These are phyloP conservation scores for Corbicula japonica DNA, from an alignment of 2,888 invertebrate species.

Conservation along the genomic window DNA sequence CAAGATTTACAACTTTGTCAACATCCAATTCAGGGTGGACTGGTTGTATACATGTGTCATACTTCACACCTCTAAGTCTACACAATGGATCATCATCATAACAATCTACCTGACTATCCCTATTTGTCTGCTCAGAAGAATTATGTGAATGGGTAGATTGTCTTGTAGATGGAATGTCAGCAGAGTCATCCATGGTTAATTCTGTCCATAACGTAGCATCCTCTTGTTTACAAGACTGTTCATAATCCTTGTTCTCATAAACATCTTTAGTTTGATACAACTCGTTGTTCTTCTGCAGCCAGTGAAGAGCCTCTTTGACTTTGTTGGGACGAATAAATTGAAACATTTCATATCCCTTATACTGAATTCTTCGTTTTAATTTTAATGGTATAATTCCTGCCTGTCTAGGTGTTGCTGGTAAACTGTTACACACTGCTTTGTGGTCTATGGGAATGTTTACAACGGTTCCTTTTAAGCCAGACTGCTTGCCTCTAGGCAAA, in stretches of 20 bases:
- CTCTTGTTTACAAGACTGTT: not conserved
- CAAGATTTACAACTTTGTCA: conserved; percentile 23
- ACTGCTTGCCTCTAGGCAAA: conserved; percentile 20
- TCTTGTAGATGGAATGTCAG: too few species aligned
- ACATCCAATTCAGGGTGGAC: conserved; percentile 13
- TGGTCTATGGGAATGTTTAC: conserved; percentile 21
- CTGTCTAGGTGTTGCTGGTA: conserved; percentile 31
- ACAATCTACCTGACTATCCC: not conserved
- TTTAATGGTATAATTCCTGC: conserved; percentile 28
- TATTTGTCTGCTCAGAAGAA: too few species aligned
- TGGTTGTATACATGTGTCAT: conserved; percentile 13
- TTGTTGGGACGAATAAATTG: conserved; percentile 13
- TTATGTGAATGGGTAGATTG: too few species aligned
- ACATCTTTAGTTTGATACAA: not conserved
- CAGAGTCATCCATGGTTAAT: too few species aligned
- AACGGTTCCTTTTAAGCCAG: conserved; percentile 25
- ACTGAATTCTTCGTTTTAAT: conserved; percentile 18
- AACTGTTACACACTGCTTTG: conserved; percentile 13
- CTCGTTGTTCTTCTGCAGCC: conserved; percentile 6
- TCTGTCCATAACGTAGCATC: not conserved
- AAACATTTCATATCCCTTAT: conserved; percentile 3
- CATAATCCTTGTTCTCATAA: not conserved
- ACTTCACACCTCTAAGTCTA: conserved; percentile 21
- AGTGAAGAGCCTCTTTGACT: conserved; percentile 19
- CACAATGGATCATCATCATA: conserved; percentile 13